Percentiles rank a stretch among this genome's conserved stretches.
phyloP scores from a whole-genome alignment of 2,113 vertebrate genomes.

The Ciconia maguari region DNA sequence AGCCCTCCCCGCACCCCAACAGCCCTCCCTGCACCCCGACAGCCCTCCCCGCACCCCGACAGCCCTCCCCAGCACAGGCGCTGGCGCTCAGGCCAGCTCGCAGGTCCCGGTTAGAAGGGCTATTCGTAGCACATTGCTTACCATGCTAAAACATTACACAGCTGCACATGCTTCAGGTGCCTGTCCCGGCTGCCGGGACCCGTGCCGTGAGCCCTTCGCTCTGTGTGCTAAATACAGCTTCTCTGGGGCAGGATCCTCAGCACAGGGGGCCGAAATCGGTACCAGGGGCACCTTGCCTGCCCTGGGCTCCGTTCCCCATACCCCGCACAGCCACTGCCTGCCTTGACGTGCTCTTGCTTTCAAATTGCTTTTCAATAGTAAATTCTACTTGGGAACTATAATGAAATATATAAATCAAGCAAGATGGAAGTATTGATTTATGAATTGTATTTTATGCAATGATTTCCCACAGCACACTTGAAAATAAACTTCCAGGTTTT shows the following conservation, averaged over 20 bases:
- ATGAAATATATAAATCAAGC: not conserved
- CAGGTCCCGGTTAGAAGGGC: not conserved
- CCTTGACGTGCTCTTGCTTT: not conserved
- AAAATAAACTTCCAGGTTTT: not conserved
- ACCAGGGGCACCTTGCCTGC: not conserved
- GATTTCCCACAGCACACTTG: not conserved
- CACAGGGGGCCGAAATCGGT: accelerated
- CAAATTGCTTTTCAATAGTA: not conserved
- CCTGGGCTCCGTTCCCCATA: not conserved
- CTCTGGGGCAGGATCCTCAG: not conserved
- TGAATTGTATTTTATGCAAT: not conserved
- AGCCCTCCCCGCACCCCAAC: not conserved
- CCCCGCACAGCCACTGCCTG: not conserved
- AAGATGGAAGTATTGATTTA: not conserved
- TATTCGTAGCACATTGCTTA: not conserved
- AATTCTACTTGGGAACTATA: not conserved
- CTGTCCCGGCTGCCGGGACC: not conserved
- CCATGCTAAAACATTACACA: not conserved
- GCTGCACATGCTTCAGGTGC: not conserved
- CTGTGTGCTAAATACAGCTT: not conserved
- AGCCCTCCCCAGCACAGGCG: not conserved
- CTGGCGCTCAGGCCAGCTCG: not conserved
- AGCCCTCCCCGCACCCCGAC: not conserved
- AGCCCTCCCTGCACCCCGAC: not conserved
- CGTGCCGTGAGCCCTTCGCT: not conserved